Conservation (phyloP, 2,888 invertebrate species). For the Boloria euphrosyne region DNA sequence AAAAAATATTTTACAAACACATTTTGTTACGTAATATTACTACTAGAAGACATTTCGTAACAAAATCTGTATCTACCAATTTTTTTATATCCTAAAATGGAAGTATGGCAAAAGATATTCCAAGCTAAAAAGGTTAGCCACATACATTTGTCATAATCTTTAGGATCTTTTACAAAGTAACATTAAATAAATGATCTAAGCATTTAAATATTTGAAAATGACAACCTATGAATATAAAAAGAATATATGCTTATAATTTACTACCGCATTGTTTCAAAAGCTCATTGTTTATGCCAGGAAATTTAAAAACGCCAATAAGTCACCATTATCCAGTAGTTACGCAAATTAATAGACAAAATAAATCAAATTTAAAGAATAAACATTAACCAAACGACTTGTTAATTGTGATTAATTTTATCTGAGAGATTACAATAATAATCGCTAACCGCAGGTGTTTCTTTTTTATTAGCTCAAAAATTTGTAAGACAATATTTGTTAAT, state of each 20-base stretch:
- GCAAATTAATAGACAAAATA: conserved; percentile 21
- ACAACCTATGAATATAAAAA: no score
- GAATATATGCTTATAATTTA: not conserved
- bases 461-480: conserved; percentile 17
- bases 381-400: conserved; percentile 10
- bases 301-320: conserved; percentile 8
- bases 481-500: conserved; percentile 11
- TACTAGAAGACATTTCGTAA: no score
- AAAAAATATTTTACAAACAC: no score
- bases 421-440: conserved; percentile 15
- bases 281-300: conserved; percentile 5
- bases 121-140: no score
- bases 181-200: no score
- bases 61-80: no score
- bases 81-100: no score
- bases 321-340: conserved; percentile 16
- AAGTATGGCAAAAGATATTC: no score
- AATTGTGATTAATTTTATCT: conserved; percentile 24
- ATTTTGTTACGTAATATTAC: no score
- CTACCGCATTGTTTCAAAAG: conserved; percentile 3
- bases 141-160: no score
- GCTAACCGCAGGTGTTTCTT: conserved; percentile 15
- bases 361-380: conserved; percentile 15
- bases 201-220: no score
- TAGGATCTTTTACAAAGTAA: no score